Evolutionary conservation across 2,113 vertebrate species (phyloP).

Genomic region (Ia io): DNA sequence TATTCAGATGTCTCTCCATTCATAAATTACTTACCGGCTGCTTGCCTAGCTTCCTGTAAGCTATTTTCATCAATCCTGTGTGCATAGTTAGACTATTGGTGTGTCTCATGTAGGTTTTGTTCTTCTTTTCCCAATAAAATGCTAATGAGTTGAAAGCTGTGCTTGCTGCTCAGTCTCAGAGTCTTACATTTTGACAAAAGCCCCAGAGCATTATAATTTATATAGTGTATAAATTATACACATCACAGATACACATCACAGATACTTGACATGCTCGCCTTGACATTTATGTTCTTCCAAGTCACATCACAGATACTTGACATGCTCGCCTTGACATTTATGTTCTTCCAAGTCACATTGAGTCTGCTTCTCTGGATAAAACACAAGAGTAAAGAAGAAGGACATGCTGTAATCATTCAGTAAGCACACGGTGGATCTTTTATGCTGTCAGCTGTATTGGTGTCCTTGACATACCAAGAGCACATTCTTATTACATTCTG

Average conservation of each 20-base stretch:
- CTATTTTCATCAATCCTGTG: background rate
- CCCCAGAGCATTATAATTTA: background rate
- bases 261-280: conserved; percentile 4
- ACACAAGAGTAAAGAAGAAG: background rate
- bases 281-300: conserved; percentile 50
- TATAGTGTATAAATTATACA: too few species aligned
- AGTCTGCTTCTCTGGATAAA: conserved; percentile 37
- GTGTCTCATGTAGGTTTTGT: background rate
- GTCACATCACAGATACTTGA: background rate
- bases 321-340: conserved; percentile 19
- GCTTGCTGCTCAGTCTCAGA: background rate
- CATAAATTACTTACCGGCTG: background rate
- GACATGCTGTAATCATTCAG: background rate
- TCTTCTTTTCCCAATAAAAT: background rate
- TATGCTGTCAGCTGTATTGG: background rate
- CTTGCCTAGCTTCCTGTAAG: background rate
- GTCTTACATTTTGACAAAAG: conserved; percentile 5
- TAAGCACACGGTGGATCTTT: background rate
- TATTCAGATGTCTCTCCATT: background rate
- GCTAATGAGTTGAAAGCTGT: background rate
- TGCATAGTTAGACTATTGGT: background rate
- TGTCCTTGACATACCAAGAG: background rate
- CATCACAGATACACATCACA: too few species aligned
- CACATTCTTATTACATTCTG: background rate
- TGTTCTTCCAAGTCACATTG: conserved; percentile 21